Evolutionary conservation across 1,140 invertebrate species (phyloP).

Genomic region (Trypoxylus dichotomus): DNA sequence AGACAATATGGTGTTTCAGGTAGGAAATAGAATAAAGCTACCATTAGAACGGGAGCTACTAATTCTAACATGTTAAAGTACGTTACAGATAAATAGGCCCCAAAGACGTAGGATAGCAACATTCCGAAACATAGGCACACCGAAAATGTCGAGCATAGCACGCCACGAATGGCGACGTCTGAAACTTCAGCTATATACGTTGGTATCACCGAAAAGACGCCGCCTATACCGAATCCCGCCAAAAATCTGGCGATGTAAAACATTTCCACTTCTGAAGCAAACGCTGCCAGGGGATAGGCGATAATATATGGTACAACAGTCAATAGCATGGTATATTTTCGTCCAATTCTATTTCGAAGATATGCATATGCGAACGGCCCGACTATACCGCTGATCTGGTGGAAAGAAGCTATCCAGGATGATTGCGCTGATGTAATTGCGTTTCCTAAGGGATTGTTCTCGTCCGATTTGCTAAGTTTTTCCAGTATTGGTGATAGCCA

Average conservation of each 20-base stretch:
- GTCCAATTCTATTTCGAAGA: conserved; percentile 70
- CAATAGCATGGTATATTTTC: conserved; percentile 53
- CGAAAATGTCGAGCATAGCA: conserved; percentile 34
- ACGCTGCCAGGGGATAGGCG: conserved; percentile 51
- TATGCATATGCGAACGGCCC: conserved; percentile 68
- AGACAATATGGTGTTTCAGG: conserved; percentile 80
- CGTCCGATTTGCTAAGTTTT: conserved; percentile 36
- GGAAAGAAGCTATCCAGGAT: conserved; percentile 81
- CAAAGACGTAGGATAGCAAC: conserved; percentile 58
- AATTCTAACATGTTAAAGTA: conserved; percentile 57
- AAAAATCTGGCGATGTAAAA: conserved; percentile 52
- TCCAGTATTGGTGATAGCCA: conserved; percentile 46
- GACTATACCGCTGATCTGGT: conserved; percentile 76
- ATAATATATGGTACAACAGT: conserved; percentile 51
- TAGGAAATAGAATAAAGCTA: conserved; percentile 54
- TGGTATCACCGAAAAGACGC: conserved; percentile 55
- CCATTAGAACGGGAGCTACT: conserved; percentile 56
- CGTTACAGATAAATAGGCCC: conserved; percentile 60
- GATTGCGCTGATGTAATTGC: conserved; percentile 57
- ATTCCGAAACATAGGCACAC: conserved; percentile 39
- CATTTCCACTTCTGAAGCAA: conserved; percentile 47
- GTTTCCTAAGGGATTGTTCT: conserved; percentile 52
- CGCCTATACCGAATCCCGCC: conserved; percentile 53
- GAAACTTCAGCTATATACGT: conserved; percentile 58
- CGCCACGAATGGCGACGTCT: conserved; percentile 43